Evolutionary conservation across 2,888 invertebrate species (phyloP).

Genomic region (Xestoiulus laeticollis): DNA sequence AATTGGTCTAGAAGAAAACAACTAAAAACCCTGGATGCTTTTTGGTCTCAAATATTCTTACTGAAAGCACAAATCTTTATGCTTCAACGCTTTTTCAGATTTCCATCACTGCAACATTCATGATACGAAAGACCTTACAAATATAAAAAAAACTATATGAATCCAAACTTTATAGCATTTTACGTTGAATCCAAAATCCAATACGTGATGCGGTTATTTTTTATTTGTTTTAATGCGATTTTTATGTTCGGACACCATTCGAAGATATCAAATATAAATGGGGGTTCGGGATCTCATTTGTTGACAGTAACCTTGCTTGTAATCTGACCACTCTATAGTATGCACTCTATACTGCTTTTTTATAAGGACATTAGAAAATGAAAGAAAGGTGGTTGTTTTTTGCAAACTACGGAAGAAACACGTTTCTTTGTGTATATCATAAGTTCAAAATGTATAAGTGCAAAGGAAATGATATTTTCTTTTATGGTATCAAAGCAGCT

Average conservation of each 20-base stretch:
- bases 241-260: background rate
- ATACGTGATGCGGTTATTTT: slow-evolving; percentile 1
- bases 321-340: background rate
- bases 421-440: background rate
- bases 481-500: too few species aligned
- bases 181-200: background rate
- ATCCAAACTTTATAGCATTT: background rate
- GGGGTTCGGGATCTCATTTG: background rate
- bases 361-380: background rate
- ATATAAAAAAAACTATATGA: background rate
- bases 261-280: background rate
- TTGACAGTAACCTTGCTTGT: background rate
- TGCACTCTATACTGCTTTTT: background rate
- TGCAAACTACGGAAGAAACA: background rate
- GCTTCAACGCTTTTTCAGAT: background rate
- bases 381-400: background rate
- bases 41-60: background rate
- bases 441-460: background rate
- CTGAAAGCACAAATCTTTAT: background rate
- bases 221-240: background rate
- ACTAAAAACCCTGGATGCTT: background rate
- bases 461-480: background rate
- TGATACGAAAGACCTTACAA: background rate
- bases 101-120: background rate
- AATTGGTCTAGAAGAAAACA: background rate